These are phyloP conservation scores for Neuroterus valhalla DNA, from an alignment of 1,140 invertebrate species.

Conservation along the genomic window DNA sequence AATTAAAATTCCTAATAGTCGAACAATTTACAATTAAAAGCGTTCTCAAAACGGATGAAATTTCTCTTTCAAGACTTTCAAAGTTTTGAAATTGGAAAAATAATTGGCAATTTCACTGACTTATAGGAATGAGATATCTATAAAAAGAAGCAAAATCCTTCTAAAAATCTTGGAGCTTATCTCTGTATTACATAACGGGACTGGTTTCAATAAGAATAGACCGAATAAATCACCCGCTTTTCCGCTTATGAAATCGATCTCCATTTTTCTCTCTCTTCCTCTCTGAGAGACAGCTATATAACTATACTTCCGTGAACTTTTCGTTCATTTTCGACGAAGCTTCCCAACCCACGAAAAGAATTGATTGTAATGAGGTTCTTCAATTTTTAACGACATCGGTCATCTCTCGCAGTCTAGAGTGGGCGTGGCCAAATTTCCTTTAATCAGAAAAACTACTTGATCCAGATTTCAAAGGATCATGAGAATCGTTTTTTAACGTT, in stretches of 20 bases:
- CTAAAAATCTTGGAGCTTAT: too few species aligned
- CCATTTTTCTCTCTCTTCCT: background rate
- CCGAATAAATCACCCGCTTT: slow-evolving; percentile 9
- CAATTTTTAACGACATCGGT: slow-evolving; percentile 11
- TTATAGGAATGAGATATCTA: too few species aligned
- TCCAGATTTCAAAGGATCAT: background rate
- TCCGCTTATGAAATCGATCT: slow-evolving; percentile 13
- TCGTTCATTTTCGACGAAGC: slow-evolving; percentile 28
- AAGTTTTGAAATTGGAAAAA: too few species aligned
- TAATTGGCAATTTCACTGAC: too few species aligned
- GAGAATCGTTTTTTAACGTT: background rate
- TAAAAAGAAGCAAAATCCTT: too few species aligned
- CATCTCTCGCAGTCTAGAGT: background rate
- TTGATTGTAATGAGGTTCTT: slow-evolving; percentile 21
- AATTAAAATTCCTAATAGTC: too few species aligned
- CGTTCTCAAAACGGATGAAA: too few species aligned
- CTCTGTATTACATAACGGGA: background rate
- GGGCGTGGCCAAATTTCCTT: background rate
- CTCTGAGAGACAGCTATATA: background rate
- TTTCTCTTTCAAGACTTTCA: too few species aligned
- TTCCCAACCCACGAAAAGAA: slow-evolving; percentile 14
- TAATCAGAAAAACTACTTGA: slow-evolving; percentile 13
- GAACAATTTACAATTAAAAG: too few species aligned
- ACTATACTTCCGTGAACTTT: slow-evolving; percentile 3
- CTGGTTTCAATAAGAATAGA: slow-evolving; percentile 10